Conservation (phyloP, 2,888 invertebrate species). For the Sarcophaga variegata region DNA sequence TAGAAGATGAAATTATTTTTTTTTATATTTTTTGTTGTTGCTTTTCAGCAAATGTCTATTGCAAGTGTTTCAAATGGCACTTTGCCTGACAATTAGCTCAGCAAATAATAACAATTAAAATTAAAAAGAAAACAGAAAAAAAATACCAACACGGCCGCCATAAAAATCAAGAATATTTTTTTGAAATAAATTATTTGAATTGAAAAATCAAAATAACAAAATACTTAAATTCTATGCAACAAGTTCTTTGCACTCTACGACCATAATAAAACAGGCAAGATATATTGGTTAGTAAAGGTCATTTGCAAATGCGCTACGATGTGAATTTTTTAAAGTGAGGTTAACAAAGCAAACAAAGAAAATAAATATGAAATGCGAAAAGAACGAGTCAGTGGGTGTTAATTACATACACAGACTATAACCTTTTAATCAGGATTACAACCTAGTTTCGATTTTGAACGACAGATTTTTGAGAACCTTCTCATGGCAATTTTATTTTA, state of each 20-base stretch:
- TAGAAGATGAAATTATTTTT: slow-evolving; percentile 25
- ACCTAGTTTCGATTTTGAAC: too few species aligned
- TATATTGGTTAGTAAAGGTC: too few species aligned
- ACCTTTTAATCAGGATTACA: too few species aligned
- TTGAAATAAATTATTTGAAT: slow-evolving; percentile 40
- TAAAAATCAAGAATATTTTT: slow-evolving; percentile 25
- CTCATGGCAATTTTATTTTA: too few species aligned
- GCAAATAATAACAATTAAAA: slow-evolving; percentile 47
- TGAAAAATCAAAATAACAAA: slow-evolving; percentile 26
- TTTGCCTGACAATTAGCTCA: slow-evolving; percentile 67
- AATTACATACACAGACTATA: too few species aligned
- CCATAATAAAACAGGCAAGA: slow-evolving; percentile 23
- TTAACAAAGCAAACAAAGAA: too few species aligned
- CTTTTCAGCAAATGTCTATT: slow-evolving; percentile 14
- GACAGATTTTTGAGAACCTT: too few species aligned
- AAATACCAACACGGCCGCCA: slow-evolving; percentile 20
- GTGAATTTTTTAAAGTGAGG: too few species aligned
- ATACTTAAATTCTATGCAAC: slow-evolving; percentile 51
- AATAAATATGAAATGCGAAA: too few species aligned
- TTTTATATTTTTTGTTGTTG: background rate
- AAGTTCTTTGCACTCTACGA: slow-evolving; percentile 63
- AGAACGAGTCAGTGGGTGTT: too few species aligned
- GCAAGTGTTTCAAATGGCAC: slow-evolving; percentile 67
- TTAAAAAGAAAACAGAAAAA: slow-evolving; percentile 38
- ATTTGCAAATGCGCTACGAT: too few species aligned